Conservation (phyloP, 2,113 vertebrate genomes). For the Serinus canaria region DNA sequence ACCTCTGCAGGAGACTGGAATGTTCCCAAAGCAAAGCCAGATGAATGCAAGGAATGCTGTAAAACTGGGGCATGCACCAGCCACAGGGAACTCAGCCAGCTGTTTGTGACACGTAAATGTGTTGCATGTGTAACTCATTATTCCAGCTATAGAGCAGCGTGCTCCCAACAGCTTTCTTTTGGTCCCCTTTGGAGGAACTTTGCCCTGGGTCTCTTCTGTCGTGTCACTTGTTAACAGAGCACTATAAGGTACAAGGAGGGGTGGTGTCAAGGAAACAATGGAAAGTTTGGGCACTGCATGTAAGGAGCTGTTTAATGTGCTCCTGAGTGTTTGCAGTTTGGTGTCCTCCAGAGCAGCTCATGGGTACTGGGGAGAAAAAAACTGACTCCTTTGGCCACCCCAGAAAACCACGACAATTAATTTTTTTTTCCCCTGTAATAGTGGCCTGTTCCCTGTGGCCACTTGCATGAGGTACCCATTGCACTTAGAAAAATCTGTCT, state of each 20-base stretch:
- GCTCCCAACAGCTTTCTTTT: constrained; percentile 40
- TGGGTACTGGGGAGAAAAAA: background rate
- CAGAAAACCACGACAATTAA: background rate
- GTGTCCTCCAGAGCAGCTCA: background rate
- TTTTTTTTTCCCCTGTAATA: background rate
- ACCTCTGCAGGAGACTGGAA: constrained; percentile 56
- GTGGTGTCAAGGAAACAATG: background rate
- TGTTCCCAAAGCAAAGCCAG: constrained; percentile 58
- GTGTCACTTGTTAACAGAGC: background rate
- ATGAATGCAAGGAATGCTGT: constrained; percentile 56
- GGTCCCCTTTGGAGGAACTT: constrained; percentile 10
- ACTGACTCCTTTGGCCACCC: background rate
- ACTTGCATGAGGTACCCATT: background rate
- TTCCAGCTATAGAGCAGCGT: background rate
- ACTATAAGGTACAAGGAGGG: background rate
- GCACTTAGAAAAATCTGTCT: background rate
- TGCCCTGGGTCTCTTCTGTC: constrained; percentile 24
- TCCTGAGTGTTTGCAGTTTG: background rate
- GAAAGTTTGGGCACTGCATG: background rate
- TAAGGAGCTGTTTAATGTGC: background rate
- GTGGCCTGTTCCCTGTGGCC: background rate
- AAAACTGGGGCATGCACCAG: constrained; percentile 59
- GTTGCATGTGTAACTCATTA: constrained; percentile 55
- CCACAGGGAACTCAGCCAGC: constrained; percentile 47
- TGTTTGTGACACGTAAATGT: constrained; percentile 50